Evolutionary conservation across 1,140 invertebrate genomes (phyloP).

Genomic region (Bombus consobrinus): DNA sequence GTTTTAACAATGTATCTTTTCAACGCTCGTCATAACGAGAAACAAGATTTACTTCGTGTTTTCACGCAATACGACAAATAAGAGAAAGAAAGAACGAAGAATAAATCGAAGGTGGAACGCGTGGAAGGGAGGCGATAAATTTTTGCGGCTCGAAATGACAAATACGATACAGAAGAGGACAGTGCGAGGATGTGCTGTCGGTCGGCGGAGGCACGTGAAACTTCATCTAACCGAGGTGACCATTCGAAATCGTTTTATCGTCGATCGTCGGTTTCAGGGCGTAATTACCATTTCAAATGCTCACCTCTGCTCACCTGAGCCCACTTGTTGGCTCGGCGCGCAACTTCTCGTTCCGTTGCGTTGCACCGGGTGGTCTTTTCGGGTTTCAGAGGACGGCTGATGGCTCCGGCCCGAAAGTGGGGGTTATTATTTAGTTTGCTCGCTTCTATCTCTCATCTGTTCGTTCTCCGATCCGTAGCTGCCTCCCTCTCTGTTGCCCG

Average conservation of each 20-base stretch:
- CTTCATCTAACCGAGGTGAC: constrained; percentile 62
- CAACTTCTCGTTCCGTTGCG: constrained; percentile 72
- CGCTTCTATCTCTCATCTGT: constrained; percentile 80
- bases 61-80: neutral
- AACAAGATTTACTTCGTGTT: neutral
- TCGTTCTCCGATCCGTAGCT: constrained; percentile 59
- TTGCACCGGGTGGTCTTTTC: constrained; percentile 81
- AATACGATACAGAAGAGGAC: neutral
- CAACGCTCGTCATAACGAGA: constrained; percentile 16
- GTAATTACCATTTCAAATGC: constrained; percentile 82
- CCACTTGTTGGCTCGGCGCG: constrained; percentile 66
- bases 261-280: constrained; percentile 74
- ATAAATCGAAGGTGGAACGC: neutral
- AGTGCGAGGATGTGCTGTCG: constrained; percentile 5
- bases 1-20: constrained; percentile 48
- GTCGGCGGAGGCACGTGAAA: constrained; percentile 34
- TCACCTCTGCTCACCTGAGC: constrained; percentile 77
- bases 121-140: neutral
- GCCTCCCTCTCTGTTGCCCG: neutral
- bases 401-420: constrained; percentile 62
- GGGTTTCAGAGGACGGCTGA: constrained; percentile 66
- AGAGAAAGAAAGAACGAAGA: too few relatives aligned
- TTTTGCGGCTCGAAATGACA: neutral
- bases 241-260: constrained; percentile 77
- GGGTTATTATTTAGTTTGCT: constrained; percentile 82